Conservation (phyloP, 2,888 invertebrate genomes). For the Thalpophila matura region DNA sequence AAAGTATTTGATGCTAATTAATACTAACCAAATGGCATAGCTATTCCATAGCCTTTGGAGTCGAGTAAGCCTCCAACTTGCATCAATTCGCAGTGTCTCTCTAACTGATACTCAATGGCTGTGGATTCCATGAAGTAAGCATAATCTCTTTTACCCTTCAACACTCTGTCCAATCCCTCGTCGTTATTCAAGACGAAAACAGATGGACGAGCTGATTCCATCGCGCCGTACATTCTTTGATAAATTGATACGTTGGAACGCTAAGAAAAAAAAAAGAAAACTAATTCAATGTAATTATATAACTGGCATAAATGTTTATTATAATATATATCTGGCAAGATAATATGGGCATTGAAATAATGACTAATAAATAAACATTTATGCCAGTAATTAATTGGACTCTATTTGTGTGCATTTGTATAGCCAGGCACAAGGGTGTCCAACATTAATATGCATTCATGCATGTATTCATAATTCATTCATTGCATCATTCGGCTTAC, state of each 20-base stretch:
- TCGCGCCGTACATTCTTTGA: slow-evolving; percentile 97
- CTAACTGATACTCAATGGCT: slow-evolving; percentile 97
- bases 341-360: no score
- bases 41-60: slow-evolving; percentile 98
- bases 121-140: slow-evolving; percentile 99
- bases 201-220: slow-evolving; percentile 95
- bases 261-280: slow-evolving; percentile 80
- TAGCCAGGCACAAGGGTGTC: no score
- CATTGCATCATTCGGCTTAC: no score
- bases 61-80: slow-evolving; percentile 95
- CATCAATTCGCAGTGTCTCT: slow-evolving; percentile 95
- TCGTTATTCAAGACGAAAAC: slow-evolving; percentile 96
- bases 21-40: slow-evolving; percentile 96
- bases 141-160: slow-evolving; percentile 94
- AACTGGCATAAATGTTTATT: no score
- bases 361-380: no score
- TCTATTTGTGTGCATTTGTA: background rate
- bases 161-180: slow-evolving; percentile 96
- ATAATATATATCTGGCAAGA: no score
- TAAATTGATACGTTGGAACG: slow-evolving; percentile 97
- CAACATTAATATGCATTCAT: no score
- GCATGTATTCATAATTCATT: no score
- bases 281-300: background rate
- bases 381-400: no score
- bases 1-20: background rate